Evolutionary conservation across 2,888 invertebrate genomes (phyloP).

Genomic region (Philopedon plagiatum): DNA sequence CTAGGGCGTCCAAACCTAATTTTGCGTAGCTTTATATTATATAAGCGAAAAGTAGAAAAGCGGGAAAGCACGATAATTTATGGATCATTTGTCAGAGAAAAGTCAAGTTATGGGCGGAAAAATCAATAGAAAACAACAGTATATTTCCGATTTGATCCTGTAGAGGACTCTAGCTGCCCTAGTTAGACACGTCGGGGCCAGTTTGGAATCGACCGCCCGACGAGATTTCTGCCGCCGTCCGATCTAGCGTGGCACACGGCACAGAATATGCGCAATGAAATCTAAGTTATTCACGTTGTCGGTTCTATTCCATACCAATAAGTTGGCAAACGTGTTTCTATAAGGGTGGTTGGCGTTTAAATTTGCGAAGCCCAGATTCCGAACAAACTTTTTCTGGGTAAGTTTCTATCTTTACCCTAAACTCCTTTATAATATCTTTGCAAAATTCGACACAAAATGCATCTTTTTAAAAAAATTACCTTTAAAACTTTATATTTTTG

Average conservation of each 20-base stretch:
- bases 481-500: not conserved
- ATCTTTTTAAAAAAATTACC: not conserved
- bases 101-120: constrained; percentile 65
- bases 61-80: constrained; percentile 65
- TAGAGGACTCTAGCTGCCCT: constrained; percentile 58
- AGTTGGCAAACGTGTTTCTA: constrained; percentile 69
- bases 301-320: constrained; percentile 68
- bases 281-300: constrained; percentile 64
- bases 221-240: constrained; percentile 34
- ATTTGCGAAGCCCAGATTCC: constrained; percentile 35
- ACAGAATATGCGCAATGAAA: constrained; percentile 45
- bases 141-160: constrained; percentile 43
- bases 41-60: constrained; percentile 50
- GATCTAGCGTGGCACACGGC: constrained; percentile 32
- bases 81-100: constrained; percentile 65
- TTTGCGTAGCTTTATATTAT: not conserved
- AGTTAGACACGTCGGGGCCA: constrained; percentile 54
- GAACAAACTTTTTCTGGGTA: constrained; percentile 37
- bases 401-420: constrained; percentile 5
- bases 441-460: not conserved
- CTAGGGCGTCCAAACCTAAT: not conserved
- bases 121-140: constrained; percentile 62
- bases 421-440: not conserved
- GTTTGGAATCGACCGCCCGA: constrained; percentile 53
- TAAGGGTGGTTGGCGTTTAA: constrained; percentile 64